Conservation (phyloP, 2,888 invertebrate genomes). For the Ferrisia virgata region DNA sequence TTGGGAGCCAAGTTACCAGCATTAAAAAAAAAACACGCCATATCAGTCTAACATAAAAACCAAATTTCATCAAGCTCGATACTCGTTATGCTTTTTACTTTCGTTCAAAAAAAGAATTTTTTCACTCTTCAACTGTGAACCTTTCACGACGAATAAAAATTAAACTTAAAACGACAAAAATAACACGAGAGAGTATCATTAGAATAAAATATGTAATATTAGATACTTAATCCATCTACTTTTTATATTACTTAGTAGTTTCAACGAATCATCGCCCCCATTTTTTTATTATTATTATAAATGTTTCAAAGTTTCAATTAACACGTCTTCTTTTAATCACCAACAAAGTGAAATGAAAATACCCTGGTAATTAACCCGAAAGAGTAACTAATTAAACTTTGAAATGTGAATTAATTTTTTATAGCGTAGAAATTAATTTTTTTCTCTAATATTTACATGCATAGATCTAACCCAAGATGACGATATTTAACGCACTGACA, state of each 20-base stretch:
- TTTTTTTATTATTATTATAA: neutral
- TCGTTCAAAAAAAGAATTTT: neutral
- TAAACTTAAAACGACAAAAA: no score
- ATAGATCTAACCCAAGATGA: neutral
- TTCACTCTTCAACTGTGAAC: neutral
- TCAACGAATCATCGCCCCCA: no score
- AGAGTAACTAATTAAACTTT: neutral
- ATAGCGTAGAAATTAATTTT: neutral
- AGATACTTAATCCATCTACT: no score
- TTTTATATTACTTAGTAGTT: no score
- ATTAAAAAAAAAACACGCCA: neutral
- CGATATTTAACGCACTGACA: neutral
- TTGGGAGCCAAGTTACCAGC: neutral
- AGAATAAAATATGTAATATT: no score
- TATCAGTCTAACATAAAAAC: neutral
- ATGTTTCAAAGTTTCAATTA: neutral
- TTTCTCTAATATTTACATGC: neutral
- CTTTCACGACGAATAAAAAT: no score
- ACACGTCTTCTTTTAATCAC: neutral
- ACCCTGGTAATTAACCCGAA: neutral
- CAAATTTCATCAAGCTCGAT: neutral
- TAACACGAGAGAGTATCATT: no score
- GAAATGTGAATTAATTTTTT: neutral
- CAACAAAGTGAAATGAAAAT: neutral
- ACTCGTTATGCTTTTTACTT: neutral